Conservation (phyloP, 2,113 vertebrate species). For the Butastur rufipennis region DNA sequence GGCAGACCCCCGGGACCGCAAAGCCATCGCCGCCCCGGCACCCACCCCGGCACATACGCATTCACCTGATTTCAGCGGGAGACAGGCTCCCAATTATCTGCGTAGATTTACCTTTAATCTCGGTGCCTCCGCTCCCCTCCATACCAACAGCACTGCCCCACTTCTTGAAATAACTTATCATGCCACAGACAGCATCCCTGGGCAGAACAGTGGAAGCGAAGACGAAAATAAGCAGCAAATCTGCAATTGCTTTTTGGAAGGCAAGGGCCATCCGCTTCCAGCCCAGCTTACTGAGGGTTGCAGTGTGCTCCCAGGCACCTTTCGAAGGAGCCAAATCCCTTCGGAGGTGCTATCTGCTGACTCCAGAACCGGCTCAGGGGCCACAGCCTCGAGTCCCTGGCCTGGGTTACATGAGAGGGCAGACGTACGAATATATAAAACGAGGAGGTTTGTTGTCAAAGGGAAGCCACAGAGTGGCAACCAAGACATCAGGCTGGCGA, state of each 20-base stretch:
- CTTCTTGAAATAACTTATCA: conserved; percentile 48
- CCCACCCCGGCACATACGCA: accelerated
- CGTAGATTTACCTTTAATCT: conserved; percentile 35
- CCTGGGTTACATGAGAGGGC: neutral
- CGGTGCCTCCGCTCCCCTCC: neutral
- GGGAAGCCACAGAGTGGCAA: neutral
- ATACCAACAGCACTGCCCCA: conserved; percentile 32
- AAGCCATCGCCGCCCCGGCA: neutral
- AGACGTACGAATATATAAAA: neutral
- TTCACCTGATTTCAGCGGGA: neutral
- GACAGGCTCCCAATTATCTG: neutral
- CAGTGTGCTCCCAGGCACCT: neutral
- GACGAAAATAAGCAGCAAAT: neutral
- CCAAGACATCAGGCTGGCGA: neutral
- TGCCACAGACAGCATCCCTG: conserved; percentile 37
- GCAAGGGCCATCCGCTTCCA: neutral
- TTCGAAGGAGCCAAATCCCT: neutral
- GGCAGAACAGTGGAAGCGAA: neutral
- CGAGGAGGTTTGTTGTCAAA: neutral
- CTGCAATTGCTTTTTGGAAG: neutral
- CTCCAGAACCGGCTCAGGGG: neutral
- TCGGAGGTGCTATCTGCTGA: neutral
- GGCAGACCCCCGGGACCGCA: neutral
- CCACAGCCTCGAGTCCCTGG: neutral
- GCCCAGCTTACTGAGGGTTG: neutral